phyloP scores from a whole-genome alignment of 2,113 vertebrate genomes.

The Pteruthius melanotis region DNA sequence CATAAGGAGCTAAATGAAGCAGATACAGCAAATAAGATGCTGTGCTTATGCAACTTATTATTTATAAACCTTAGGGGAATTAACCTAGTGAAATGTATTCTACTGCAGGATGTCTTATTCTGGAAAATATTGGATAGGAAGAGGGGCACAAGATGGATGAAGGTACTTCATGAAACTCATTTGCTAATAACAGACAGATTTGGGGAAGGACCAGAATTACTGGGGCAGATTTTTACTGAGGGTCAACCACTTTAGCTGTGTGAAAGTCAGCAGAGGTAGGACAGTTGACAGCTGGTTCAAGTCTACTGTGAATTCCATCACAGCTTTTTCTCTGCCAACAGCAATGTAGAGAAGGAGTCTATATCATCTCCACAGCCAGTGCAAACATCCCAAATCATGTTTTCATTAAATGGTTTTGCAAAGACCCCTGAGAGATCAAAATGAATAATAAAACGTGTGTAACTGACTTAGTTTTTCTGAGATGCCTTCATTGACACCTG shows the following conservation, averaged over 20 bases:
- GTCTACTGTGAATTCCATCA: background rate
- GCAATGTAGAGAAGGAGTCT: background rate
- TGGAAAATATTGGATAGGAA: background rate
- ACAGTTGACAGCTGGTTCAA: background rate
- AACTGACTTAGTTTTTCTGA: background rate
- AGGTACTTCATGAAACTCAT: background rate
- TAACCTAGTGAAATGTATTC: background rate
- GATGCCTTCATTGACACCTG: background rate
- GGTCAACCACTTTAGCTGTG: background rate
- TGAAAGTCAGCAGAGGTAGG: background rate
- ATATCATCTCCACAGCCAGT: background rate
- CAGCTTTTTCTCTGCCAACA: background rate
- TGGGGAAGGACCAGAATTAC: background rate
- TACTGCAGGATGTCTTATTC: background rate
- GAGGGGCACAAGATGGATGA: background rate
- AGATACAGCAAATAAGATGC: background rate
- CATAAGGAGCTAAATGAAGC: background rate
- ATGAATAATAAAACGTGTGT: background rate
- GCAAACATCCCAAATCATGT: background rate
- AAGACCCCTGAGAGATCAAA: background rate
- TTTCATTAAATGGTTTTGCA: background rate
- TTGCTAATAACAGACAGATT: background rate
- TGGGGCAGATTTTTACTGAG: background rate
- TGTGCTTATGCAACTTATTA: background rate
- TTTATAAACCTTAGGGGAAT: background rate